Evolutionary conservation across 2,113 vertebrate species (phyloP), one percentile per base, ranked within the genome.

Genomic region (Mastomys natalensis): DNA sequence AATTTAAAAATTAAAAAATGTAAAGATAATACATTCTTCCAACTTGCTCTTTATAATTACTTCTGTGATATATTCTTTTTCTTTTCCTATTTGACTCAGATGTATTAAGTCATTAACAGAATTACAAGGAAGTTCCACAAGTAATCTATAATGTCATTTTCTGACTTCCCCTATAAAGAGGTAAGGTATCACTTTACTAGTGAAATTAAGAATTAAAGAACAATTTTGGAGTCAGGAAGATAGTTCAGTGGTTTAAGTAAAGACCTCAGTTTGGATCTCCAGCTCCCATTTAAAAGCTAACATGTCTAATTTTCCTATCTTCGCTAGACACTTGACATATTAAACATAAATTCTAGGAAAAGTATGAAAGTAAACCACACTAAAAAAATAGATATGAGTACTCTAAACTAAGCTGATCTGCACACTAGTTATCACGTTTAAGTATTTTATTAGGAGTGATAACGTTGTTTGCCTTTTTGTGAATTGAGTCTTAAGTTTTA

Each of bases 141-240:
- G n/a, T 86, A 77, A 95, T 74, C 34, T 78, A 34, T 85, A 82
- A 82, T 66, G 43, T 53, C 81, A 84, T 93, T 91, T 93, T 93
- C 74, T 91, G n/a, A 81, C 45, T 88, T 66, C 11, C 77, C 72
- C 51, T 37, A 55, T 53, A 43, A 86, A 94, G 64, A 84, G 24
- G 6, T 7, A 17, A 87, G 6, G 17, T 24, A 60, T 87, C 62
- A 97, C 40, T 93, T 90, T 82, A 95, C 9, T 82, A 91, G 0
- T 84, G 31, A 97, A 94, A 94, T 92, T 93, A 94, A 95, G 55
- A 95, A 85, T 45, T 94, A 80, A 58, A 76, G 84, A 72, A 29
- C 77, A 89, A 87, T 66, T n/a, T 96, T 91, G 43, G 43, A 48
- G 43, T 45, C 43, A 66, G 60, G 29, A 62, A 45, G 26, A 85